Percentiles rank a stretch among this genome's conserved stretches.
These are phyloP conservation scores for Rhadina sibilatrix DNA, from an alignment of 2,113 vertebrate genomes.

Conservation along the genomic window DNA sequence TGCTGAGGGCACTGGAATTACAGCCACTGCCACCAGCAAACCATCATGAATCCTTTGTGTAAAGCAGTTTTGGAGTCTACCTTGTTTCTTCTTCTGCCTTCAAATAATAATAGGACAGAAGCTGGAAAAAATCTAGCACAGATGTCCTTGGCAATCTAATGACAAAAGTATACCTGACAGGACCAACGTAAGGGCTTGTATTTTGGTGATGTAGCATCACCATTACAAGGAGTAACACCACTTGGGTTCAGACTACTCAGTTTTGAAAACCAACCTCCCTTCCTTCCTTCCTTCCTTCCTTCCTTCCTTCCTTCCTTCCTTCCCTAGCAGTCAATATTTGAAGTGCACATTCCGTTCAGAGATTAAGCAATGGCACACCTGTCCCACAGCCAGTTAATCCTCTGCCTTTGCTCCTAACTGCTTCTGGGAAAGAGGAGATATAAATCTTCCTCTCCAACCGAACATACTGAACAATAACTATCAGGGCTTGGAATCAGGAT, in stretches of 20 bases:
- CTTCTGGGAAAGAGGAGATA: neutral
- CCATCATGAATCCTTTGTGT: neutral
- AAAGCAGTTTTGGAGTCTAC: neutral
- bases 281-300: neutral
- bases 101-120: neutral
- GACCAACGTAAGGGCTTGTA: fast-evolving
- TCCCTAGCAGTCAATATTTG: neutral
- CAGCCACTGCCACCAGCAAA: neutral
- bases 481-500: neutral
- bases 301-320: neutral
- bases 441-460: neutral
- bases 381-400: neutral
- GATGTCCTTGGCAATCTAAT: neutral
- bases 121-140: neutral
- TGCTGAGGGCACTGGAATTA: neutral
- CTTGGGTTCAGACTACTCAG: neutral
- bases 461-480: neutral
- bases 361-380: neutral
- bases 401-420: neutral
- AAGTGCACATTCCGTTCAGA: neutral
- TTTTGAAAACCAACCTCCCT: neutral
- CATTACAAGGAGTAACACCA: neutral
- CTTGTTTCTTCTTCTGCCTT: neutral
- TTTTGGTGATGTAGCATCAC: neutral
- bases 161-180: neutral